These are phyloP conservation scores for Poecilus cupreus DNA, from an alignment of 2,888 invertebrate genomes.

Conservation along the genomic window DNA sequence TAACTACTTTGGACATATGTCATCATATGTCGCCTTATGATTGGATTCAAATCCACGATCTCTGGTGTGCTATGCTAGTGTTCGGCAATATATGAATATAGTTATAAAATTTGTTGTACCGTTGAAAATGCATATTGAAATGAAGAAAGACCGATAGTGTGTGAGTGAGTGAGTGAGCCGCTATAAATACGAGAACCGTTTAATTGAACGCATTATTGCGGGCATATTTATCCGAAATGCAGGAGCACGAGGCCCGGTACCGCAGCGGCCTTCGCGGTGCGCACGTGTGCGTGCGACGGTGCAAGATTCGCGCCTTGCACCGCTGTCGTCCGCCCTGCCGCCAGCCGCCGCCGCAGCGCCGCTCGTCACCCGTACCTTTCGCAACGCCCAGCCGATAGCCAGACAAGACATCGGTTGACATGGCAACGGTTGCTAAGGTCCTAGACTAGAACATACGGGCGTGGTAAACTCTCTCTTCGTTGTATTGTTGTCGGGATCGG, in stretches of 20 bases:
- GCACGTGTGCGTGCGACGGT: not conserved
- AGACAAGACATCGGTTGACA: constrained; percentile 65
- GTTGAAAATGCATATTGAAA: not conserved
- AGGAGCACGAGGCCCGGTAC: not conserved
- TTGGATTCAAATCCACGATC: too few relatives aligned
- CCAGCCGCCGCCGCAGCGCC: not conserved
- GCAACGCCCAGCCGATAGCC: constrained; percentile 56
- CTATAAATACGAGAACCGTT: constrained; percentile 40
- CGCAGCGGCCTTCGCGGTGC: too few relatives aligned
- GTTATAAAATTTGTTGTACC: not conserved
- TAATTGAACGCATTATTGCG: constrained; percentile 33
- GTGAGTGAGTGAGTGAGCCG: not conserved
- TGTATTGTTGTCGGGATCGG: constrained; percentile 39
- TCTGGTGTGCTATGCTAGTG: too few relatives aligned
- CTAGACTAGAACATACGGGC: constrained; percentile 64
- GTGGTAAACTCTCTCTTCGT: constrained; percentile 61
- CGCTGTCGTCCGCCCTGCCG: not conserved
- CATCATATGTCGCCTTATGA: too few relatives aligned
- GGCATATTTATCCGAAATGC: constrained; percentile 22
- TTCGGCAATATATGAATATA: too few relatives aligned
- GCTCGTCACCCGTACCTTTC: constrained; percentile 47
- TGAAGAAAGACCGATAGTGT: not conserved
- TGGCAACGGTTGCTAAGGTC: constrained; percentile 69
- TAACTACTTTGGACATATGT: too few relatives aligned
- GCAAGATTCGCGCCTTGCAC: constrained; percentile 2